Evolutionary conservation across 2,113 vertebrate genomes (phyloP), one percentile per base, ranked within the genome.

Genomic region (Indri indri): DNA sequence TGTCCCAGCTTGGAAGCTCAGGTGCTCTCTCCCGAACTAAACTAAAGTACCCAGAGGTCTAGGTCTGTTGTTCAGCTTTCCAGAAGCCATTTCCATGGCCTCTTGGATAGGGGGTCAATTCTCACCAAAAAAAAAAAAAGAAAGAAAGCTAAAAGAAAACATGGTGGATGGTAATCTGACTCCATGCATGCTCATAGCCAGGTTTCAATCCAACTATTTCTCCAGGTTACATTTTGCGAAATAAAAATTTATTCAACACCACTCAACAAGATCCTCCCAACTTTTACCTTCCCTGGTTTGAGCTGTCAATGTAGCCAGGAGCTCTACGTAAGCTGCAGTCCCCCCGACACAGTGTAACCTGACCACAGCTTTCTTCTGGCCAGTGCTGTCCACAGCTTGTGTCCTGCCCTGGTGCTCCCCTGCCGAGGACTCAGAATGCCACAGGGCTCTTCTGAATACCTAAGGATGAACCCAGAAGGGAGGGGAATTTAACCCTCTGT

Each of bases 301-400:
- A 76, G n/a, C 50, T 91, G 22, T 32, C 34, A 6, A 7, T 61
- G 2, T 5, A 20, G 6, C 0, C 30, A 59, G 85, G 12, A 37
- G 3, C 27, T 66, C 57, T 23, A 13, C 8, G 4, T 63, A 27
- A 65, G 37, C 11, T 16, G 5, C 3, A 8, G 2, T 17, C 6
- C 8, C 8, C 18, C 23, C 17, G 0, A 7, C 6, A 45, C 47
- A 9, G 7, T 17, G 13, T 14, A n/a, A 23, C 12, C 13, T 63
- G 25, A 11, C 5, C 66, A 85, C 6, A n/a, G 2, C 17, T 23
- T 37, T 92, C 68, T 14, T 73, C 34, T 45, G 54, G 2, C 12
- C 20, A 12, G 6, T 14, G 4, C 27, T 50, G 3, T 20, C 22
- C 32, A 20, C 9, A 8, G 57, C 32, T 37, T 68, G 18, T 30